Base-by-base conservation (phyloP, 2,888 invertebrate genomes). In the Orthosia incerta region DNA sequence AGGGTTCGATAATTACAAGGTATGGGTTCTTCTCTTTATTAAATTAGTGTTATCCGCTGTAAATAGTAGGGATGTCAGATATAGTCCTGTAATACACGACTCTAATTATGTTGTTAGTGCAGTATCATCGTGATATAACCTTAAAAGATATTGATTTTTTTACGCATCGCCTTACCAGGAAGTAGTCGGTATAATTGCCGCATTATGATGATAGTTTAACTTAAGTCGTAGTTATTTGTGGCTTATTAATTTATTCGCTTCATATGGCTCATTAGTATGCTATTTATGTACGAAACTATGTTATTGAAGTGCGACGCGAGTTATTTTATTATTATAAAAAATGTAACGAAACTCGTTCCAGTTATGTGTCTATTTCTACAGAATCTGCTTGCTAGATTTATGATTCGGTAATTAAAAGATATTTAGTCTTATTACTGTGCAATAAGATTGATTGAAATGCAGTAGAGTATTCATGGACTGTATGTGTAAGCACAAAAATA, bases 1-100 rank as follows among this genome's bases (percentile, higher is more conserved):
- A 91, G 99, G 99, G 84, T 99, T 99, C 96, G 99, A 99, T 95
- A 98, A 98, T 94, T 99, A 99, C 93, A 99, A 99, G 98, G 99
- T 96, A 93, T 66, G 62, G 63, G 64, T 69, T 81, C 39, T 69
- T 56, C 57, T 68, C 57, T 59, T 60, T 75, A 82, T 82, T 83
- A 53, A 83, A 82, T 83, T 82, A 80, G 63, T 83, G 63, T 66
- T 80, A 50, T 70, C 18, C n/a, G 59, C 55, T 70, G 12, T 50
- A 67, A 31, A 71, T 57, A 64, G 48, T 39, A 13, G 48, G n/a
- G 13, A 12, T 39, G 2, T 23, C 26, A 56, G 4, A 13, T 20
- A 15, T 16, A 15, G 20, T 50, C 46, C 20, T 9, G 46, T 46
- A 46, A 51, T 60, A 20, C 12, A 39, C 20, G n/a, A 12, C 23